Evolutionary conservation across 1,140 invertebrate species (phyloP).

Genomic region (Lerema accius): DNA sequence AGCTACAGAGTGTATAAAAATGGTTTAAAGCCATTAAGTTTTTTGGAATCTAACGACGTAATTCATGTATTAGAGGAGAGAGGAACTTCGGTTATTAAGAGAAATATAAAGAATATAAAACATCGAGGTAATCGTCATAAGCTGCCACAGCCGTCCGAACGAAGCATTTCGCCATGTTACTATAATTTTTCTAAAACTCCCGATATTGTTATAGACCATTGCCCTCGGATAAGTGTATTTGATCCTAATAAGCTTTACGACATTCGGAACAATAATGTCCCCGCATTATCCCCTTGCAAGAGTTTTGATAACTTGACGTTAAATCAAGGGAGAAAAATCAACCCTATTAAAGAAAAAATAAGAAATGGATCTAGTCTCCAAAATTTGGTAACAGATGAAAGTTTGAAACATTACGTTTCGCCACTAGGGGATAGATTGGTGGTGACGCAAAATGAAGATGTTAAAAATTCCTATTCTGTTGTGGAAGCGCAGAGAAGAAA

Average conservation of each 20-base stretch:
- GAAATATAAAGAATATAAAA: slow-evolving; percentile 75
- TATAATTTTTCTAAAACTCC: slow-evolving; percentile 37
- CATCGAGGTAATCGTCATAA: slow-evolving; percentile 61
- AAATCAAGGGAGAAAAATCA: slow-evolving; percentile 48
- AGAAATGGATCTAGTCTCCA: slow-evolving; percentile 70
- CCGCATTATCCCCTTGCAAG: slow-evolving; percentile 64
- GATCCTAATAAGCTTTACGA: slow-evolving; percentile 70
- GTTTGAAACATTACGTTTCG: slow-evolving; percentile 65
- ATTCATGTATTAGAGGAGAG: slow-evolving; percentile 65
- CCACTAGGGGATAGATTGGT: slow-evolving; percentile 51
- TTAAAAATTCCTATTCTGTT: slow-evolving; percentile 70
- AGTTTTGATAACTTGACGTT: slow-evolving; percentile 74
- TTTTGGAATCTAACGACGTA: slow-evolving; percentile 57
- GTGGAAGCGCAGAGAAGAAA: slow-evolving; percentile 62
- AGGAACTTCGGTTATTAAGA: slow-evolving; percentile 71
- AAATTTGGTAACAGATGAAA: slow-evolving; percentile 66
- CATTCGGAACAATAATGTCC: slow-evolving; percentile 68
- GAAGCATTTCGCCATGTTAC: slow-evolving; percentile 26
- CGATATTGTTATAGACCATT: slow-evolving; percentile 61
- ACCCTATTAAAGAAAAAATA: slow-evolving; percentile 50
- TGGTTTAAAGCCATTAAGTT: slow-evolving; percentile 59
- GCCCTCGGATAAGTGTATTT: slow-evolving; percentile 60
- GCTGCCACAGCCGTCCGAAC: slow-evolving; percentile 41
- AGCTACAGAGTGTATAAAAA: slow-evolving; percentile 81
- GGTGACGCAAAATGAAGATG: slow-evolving; percentile 49